These are phyloP conservation scores for Prunella himalayana DNA, from an alignment of 2,113 vertebrate genomes.

Conservation along the genomic window DNA sequence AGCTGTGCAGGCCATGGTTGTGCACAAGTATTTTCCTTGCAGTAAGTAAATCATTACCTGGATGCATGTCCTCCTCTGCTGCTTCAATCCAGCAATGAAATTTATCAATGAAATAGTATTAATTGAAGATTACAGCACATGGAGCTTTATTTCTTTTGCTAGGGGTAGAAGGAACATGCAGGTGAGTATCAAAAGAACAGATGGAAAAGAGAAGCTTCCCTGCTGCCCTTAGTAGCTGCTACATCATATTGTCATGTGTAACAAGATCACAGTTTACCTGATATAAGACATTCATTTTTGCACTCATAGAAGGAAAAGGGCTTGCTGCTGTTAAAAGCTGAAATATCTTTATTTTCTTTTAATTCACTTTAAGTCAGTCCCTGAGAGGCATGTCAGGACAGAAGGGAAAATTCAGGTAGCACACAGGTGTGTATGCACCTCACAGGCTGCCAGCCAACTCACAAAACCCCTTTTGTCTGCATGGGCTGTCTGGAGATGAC, in stretches of 20 bases:
- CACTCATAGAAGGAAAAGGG: background rate
- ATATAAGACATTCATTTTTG: background rate
- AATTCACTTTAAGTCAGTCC: background rate
- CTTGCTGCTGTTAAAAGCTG: background rate
- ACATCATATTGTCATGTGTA: background rate
- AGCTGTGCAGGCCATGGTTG: background rate
- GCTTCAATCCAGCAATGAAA: background rate
- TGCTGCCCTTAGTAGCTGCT: background rate
- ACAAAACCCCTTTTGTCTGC: conserved; percentile 34
- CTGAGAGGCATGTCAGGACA: fast-evolving
- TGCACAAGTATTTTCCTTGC: background rate
- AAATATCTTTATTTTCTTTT: background rate
- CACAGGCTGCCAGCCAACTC: background rate
- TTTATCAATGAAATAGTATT: background rate
- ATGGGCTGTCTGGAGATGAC: background rate
- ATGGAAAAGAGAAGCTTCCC: background rate
- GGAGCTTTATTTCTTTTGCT: background rate
- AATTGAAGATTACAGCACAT: background rate
- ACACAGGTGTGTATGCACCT: background rate
- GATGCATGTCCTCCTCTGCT: background rate
- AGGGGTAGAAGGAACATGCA: background rate
- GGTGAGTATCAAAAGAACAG: background rate
- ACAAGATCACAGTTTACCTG: background rate
- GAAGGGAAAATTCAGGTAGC: background rate
- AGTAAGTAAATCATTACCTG: background rate